Evolutionary conservation across 2,797 vertebrate species (phyloP), one percentile per base, ranked within the genome.

Genomic region (Paedocypris micromegethes): DNA sequence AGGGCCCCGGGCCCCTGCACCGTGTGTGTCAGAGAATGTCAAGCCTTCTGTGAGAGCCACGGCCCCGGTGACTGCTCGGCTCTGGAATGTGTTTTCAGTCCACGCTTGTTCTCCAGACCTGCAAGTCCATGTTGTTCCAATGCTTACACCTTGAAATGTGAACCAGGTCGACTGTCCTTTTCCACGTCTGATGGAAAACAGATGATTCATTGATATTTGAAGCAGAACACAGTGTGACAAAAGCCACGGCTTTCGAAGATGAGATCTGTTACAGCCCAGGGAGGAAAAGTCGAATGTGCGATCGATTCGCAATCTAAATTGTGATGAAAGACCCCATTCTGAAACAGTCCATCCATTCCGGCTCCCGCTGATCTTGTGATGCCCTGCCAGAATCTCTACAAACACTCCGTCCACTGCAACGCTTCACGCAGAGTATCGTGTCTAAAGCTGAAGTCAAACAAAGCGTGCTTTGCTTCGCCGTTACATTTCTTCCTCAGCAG

Each of bases 51-150:
- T 46, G 45, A 5, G 41, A 71, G 62, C 55, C 47, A 45, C 56
- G 58, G 64, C 58, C 53, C 7, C 59, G 9, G 66, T 72, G 63
- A 72, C 66, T 75, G 58, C 56, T 75, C 53, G n/a, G 39, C 53
- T 64, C 57, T 50, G 72, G 74, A 78, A 78, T 76, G 74, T 74
- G 72, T 71, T 69, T 72, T 68, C 49, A 45, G 76, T 61, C 68
- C 75, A 74, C 7, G 6, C 66, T 78, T 72, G 62, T 64, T 77
- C 68, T 74, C 9, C 47, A 72, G 56, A 64, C 47, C 51, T 38
- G 51, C 49, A 3, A 44, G 70, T 59, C 37, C 46, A 5, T 39
- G 56, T 59, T 37, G 39, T 75, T 64, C 55, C 46, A 48, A 51
- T 41, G 7, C 42, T 70, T 63, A 58, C 52, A 66, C 55, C 44